Base-by-base conservation (phyloP, 2,888 invertebrate genomes). In the Phymatocera aterrima region DNA sequence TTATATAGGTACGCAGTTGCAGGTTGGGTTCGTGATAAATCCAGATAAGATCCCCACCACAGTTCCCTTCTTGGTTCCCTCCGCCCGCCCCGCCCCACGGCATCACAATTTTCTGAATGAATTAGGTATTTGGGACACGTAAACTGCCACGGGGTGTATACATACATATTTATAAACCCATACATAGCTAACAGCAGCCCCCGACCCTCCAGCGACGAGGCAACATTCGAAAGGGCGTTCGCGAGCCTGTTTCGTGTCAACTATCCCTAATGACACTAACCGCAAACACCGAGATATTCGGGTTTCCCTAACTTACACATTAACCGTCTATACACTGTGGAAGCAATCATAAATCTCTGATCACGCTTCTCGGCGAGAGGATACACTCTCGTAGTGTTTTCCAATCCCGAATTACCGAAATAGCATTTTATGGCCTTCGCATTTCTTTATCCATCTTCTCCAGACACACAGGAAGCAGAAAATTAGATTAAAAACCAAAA, bases 41-140 rank as follows among this genome's bases (percentile, higher is more conserved):
- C 75, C 75, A 75, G 75, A 75, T 75, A 75, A 75, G 75, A 75
- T 75, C 75, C 75, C 18, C 51, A 40, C 34, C 57, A 54, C 43
- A n/a, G 10, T n/a, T n/a, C 43, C 68, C 46, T 15, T 57, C 57
- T 28, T 28, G 12, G 28, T 15, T 21, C 57, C 3, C 10, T 15
- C 46, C 12, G 10, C 24, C 54, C 54, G 10, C 18, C 46, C 68
- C 46, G 12, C 34, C 21, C 28, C 54, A 34, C 60, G 24, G n/a
- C 8, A 21, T 24, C 28, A 68, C 64, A 34, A 72, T 75, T 75
- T 75, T 75, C 51, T 54, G 75, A 75, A 75, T 75, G 75, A 75
- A 75, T 75, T 75, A 75, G 75, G 75, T 75, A 75, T 75, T 75
- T 75, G 75, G 75, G 75, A 75, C 75, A 75, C 75, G 75, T 75